Base-by-base conservation (phyloP, 2,797 vertebrate species). In the Mallotus villosus region DNA sequence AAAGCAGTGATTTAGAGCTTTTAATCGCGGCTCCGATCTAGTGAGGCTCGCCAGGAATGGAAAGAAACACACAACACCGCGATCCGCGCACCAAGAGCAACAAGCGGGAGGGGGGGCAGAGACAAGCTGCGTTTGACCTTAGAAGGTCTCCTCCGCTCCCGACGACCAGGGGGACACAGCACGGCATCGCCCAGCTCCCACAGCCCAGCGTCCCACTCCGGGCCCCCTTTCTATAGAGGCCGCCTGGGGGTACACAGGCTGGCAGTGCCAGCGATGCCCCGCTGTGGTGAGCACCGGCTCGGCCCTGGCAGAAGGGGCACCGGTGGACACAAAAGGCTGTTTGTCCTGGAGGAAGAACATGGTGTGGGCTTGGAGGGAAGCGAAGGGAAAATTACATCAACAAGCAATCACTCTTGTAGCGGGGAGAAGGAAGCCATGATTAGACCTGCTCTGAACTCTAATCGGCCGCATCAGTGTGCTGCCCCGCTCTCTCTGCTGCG, bases 381-480 rank as follows among this genome's bases (percentile, higher is more conserved):
- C 21, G 65, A 72, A 66, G 63, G 71, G 71, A 82, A 85, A 82
- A 78, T 53, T 53, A 17, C 51, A 83, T 83, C 81, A 75, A 75
- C 75, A 46, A 77, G 80, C 82, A 82, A 69, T 74, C 82, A 78
- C 75, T 83, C 76, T 83, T 70, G 78, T 85, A 73, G 74, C 72
- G 46, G 41, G 74, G 67, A 77, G 63, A 78, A 89, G 86, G 87
- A 90, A 90, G 76, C 82, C 67, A 75, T 85, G 90, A 90, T 90
- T 90, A 87, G 85, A 83, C 83, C 80, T 62, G 71, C 69, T 68
- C 73, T 81, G 57, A 84, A 76, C 84, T 84, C 77, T 87, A 90
- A 90, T 90, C 86, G 90, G 74, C 62, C 76, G 46, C 63, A 63
- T 32, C 29, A 19, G 8, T 4, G 17, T 1, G 12, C n/a, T 63